Evolutionary conservation across 1,140 invertebrate genomes (phyloP), one percentile per base, ranked within the genome.

Genomic region (Papilio glaucus): DNA sequence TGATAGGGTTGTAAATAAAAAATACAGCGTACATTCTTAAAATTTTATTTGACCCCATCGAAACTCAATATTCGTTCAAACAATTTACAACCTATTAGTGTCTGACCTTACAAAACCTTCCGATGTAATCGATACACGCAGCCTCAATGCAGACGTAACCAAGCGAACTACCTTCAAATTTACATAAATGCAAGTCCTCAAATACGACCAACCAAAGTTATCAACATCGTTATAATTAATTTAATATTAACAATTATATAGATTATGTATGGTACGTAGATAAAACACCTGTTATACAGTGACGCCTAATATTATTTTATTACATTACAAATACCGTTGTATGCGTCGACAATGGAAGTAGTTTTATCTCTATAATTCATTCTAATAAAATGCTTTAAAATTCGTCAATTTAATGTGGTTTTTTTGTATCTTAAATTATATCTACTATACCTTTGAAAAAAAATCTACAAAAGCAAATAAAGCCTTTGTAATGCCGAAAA

Each of bases 211-310:
- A 84, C 73, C 78, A 77, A 89, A 84, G 77, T 86, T 86, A 89
- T 90, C 88, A 92, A 92, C 90, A 90, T 91, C 76, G 68, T 90
- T 91, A 91, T 91, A 91, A 86, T 83, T 87, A 79, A 91, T 88
- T 90, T 86, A 88, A 88, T 90, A 90, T 88, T 92, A 92, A 92
- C 89, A 92, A 90, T 81, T 87, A 92, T 92, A 90, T 92, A 91
- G 82, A 90, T 90, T 92, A 90, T 90, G 87, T 90, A 78, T 63
- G 79, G 24, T 85, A 88, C 78, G 81, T 85, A 84, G 83, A 85
- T 82, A 91, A 24, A 90, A 92, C 85, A 87, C 84, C 90, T 92
- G 88, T 91, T 90, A 91, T 85, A 92, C 87, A 91, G 90, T 85
- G 88, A 92, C 87, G 89, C 85, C 87, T 91, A 90, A 74, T 86